Conservation (phyloP, 92 coral and sea anemone genomes). For the Hydrozoanthus gracilis region DNA sequence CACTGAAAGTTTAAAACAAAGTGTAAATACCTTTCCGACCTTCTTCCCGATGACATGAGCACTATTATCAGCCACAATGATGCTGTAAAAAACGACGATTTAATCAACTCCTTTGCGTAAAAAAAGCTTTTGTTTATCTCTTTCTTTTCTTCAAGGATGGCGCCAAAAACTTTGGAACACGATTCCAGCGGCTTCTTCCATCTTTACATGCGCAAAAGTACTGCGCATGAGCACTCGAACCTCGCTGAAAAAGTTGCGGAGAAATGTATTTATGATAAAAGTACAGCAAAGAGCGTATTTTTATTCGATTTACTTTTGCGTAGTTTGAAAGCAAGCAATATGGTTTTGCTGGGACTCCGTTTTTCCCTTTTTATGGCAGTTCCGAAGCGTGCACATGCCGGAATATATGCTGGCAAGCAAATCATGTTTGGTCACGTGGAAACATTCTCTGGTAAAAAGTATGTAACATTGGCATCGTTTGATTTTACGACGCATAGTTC, state of each 20-base stretch:
- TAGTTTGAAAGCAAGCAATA: background rate
- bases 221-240: constrained; percentile 13
- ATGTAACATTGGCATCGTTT: constrained; percentile 1
- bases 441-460: constrained; percentile 96
- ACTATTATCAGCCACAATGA: constrained; percentile 47
- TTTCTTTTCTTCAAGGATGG: constrained; percentile 41
- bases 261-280: background rate
- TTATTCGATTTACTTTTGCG: background rate
- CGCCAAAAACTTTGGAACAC: constrained; percentile 21
- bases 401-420: constrained; percentile 91
- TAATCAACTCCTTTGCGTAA: background rate
- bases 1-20: background rate
- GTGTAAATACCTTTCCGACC: constrained; percentile 69
- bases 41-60: constrained; percentile 71
- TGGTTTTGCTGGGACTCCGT: constrained; percentile 85
- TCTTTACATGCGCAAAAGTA: constrained; percentile 14
- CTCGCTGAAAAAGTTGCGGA: background rate
- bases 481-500: background rate
- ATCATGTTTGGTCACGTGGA: constrained; percentile 93
- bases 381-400: constrained; percentile 90
- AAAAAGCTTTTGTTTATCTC: constrained; percentile 10
- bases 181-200: constrained; percentile 15
- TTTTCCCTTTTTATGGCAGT: constrained; percentile 76
- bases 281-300: background rate
- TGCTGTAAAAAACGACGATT: constrained; percentile 14